Evolutionary conservation across 1,140 invertebrate species (phyloP).

Genomic region (Odontomachus brunneus): DNA sequence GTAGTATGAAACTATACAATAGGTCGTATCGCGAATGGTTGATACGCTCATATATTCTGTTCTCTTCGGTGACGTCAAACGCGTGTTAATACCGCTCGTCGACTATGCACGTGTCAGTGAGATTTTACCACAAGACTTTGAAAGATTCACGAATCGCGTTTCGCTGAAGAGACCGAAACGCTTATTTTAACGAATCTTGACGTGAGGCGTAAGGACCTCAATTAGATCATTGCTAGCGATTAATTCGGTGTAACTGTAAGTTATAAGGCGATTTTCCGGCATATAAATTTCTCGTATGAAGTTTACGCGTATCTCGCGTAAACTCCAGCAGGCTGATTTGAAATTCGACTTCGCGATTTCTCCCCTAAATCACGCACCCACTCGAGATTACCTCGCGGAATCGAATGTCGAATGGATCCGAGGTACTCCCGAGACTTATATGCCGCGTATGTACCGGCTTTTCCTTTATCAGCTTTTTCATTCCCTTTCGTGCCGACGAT

Average conservation of each 20-base stretch:
- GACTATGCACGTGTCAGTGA: neutral
- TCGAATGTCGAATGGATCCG: constrained; percentile 30
- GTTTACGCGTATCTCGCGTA: constrained; percentile 18
- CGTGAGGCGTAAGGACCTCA: too few relatives aligned
- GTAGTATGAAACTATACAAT: constrained; percentile 45
- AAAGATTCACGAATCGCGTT: neutral
- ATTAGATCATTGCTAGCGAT: neutral
- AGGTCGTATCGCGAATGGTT: constrained; percentile 26
- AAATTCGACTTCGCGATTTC: constrained; percentile 43
- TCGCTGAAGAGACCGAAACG: neutral
- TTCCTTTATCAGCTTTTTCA: constrained; percentile 37
- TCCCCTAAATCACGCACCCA: constrained; percentile 31
- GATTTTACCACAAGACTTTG: constrained; percentile 9
- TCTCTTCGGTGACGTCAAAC: constrained; percentile 30
- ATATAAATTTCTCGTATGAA: neutral
- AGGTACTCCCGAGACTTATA: constrained; percentile 38
- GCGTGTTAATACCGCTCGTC: constrained; percentile 4
- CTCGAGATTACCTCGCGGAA: constrained; percentile 55
- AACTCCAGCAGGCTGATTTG: constrained; percentile 19
- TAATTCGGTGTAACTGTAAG: neutral
- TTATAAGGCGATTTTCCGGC: constrained; percentile 11
- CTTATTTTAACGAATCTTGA: too few relatives aligned
- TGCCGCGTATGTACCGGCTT: neutral
- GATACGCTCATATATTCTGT: constrained; percentile 40
- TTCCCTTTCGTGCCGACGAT: constrained; percentile 37